Percentiles rank a stretch among this genome's conserved stretches.
Conservation (phyloP, 2,113 vertebrate genomes). For the Paradoxurus hermaphroditus region DNA sequence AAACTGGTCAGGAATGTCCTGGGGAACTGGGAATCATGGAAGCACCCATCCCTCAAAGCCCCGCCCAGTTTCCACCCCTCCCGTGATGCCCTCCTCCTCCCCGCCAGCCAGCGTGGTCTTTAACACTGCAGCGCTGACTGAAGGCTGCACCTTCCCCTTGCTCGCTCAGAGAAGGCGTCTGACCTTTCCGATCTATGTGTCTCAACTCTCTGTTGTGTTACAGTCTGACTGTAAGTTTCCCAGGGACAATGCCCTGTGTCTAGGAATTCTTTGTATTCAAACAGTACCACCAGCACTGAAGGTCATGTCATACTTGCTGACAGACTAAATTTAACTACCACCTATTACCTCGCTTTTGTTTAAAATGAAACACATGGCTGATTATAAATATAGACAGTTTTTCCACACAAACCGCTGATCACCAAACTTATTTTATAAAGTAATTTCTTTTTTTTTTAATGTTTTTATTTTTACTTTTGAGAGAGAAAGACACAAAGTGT, state of each 20-base stretch:
- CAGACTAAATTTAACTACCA: background rate
- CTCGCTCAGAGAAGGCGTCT: background rate
- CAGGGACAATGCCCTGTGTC: background rate
- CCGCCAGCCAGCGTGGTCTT: fast-evolving
- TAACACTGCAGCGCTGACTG: fast-evolving
- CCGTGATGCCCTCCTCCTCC: background rate
- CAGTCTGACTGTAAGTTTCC: background rate
- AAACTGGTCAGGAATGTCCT: background rate
- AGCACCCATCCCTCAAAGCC: background rate
- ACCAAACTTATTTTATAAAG: background rate
- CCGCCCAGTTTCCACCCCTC: background rate
- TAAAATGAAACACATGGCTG: background rate
- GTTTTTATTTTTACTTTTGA: too few species aligned
- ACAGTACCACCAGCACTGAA: background rate
- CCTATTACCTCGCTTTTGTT: background rate
- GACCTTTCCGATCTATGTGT: background rate
- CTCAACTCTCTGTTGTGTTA: background rate
- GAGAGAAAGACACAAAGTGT: too few species aligned
- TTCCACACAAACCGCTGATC: background rate
- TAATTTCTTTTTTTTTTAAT: background rate
- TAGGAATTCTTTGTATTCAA: background rate
- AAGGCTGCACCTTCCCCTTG: background rate
- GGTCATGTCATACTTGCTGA: background rate
- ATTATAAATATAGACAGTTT: background rate
- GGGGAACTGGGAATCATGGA: background rate